Conservation (phyloP, 2,888 invertebrate genomes). For the Yponomeuta malinellus region DNA sequence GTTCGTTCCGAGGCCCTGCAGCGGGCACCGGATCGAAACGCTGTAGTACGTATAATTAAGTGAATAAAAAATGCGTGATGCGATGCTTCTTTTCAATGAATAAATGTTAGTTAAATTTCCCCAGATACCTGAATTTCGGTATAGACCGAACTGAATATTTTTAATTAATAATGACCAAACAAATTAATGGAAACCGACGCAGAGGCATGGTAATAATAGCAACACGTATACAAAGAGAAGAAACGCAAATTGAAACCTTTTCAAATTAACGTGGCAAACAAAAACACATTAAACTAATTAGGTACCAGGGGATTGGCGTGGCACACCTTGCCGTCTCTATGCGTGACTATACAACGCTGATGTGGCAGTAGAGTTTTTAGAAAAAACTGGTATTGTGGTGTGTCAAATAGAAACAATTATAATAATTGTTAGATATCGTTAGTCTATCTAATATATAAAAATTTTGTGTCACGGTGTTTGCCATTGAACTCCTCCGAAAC, state of each 20-base stretch:
- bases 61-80: neutral
- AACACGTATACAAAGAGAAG: neutral
- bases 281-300: conserved; percentile 7
- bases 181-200: neutral
- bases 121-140: neutral
- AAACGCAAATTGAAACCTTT: neutral
- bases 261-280: conserved; percentile 3
- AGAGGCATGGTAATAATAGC: neutral
- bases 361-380: neutral
- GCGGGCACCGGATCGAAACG: no score
- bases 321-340: neutral
- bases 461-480: no score
- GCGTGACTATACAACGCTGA: neutral
- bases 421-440: neutral
- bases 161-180: neutral
- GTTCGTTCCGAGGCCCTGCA: neutral
- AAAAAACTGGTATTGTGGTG: no score
- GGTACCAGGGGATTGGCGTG: neutral
- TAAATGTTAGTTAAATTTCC: neutral
- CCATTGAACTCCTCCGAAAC: no score
- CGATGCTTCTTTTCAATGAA: neutral
- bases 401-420: neutral
- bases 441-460: neutral
- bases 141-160: neutral
- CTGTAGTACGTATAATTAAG: no score